Evolutionary conservation across 2,888 invertebrate species (phyloP).

Genomic region (Andrena marginata): DNA sequence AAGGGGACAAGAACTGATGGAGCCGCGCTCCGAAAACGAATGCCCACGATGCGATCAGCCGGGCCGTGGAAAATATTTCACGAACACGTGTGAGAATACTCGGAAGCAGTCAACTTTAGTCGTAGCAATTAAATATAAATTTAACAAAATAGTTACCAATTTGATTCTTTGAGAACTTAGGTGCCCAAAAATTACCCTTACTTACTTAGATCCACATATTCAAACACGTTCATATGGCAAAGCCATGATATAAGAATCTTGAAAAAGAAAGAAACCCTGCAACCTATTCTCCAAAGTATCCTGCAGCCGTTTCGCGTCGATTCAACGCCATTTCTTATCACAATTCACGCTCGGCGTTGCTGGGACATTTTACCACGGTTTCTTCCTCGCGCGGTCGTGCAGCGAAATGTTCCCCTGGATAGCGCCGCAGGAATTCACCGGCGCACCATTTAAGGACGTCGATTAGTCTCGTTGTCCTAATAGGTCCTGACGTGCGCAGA

Average conservation of each 20-base stretch:
- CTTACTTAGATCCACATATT: too few relatives aligned
- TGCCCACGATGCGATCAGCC: conserved; percentile 60
- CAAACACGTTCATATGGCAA: too few relatives aligned
- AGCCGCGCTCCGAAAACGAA: conserved; percentile 50
- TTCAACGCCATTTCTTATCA: conserved; percentile 26
- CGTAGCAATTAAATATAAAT: background rate
- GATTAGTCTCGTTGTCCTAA: conserved; percentile 75
- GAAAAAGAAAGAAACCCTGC: too few relatives aligned
- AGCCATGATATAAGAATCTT: too few relatives aligned
- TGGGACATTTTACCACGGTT: background rate
- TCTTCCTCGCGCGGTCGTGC: conserved; percentile 39
- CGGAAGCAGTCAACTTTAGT: background rate
- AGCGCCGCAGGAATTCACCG: conserved; percentile 53
- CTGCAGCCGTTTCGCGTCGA: background rate
- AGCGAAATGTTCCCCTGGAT: conserved; percentile 6
- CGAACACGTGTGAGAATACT: background rate
- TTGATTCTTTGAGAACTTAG: too few relatives aligned
- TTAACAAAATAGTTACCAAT: too few relatives aligned
- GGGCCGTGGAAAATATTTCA: conserved; percentile 23
- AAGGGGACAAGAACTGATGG: conserved; percentile 66
- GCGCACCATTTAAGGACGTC: conserved; percentile 68
- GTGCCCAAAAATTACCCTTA: too few relatives aligned
- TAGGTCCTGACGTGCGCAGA: conserved; percentile 62
- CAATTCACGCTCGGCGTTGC: conserved; percentile 29
- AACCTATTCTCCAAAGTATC: too few relatives aligned